A percentile compares a stretch with the other conserved stretches of the same genome.
These are phyloP conservation scores for Erythrolamprus reginae DNA, from an alignment of 2,113 vertebrate genomes.

Conservation along the genomic window DNA sequence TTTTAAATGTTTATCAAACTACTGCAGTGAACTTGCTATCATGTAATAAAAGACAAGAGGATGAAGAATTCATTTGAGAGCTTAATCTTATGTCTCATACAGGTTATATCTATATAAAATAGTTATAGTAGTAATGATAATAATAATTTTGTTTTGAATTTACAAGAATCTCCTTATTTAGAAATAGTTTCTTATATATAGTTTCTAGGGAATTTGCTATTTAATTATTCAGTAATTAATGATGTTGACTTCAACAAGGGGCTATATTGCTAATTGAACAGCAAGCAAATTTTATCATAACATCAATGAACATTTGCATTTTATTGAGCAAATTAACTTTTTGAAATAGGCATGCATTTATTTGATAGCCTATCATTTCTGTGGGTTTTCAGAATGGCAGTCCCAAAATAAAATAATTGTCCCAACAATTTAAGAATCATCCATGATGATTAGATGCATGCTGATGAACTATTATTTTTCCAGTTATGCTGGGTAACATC, in stretches of 20 bases:
- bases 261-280: neutral
- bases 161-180: neutral
- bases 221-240: conserved; percentile 37
- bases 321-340: conserved; percentile 41
- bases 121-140: neutral
- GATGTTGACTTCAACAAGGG: conserved; percentile 18
- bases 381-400: neutral
- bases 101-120: neutral
- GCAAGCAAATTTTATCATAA: conserved; percentile 20
- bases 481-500: neutral
- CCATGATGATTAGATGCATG: neutral
- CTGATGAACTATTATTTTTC: neutral
- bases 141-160: too few species aligned
- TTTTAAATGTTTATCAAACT: neutral
- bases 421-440: conserved; percentile 7
- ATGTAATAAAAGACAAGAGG: neutral
- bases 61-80: neutral
- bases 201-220: conserved; percentile 29
- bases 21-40: neutral
- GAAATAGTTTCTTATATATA: conserved; percentile 23
- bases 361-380: neutral
- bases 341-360: neutral
- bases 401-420: neutral
- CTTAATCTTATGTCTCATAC: neutral
- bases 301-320: conserved; percentile 19